phyloP scores from a whole-genome alignment of 1,140 invertebrate genomes.

The Zophobas atratus region DNA sequence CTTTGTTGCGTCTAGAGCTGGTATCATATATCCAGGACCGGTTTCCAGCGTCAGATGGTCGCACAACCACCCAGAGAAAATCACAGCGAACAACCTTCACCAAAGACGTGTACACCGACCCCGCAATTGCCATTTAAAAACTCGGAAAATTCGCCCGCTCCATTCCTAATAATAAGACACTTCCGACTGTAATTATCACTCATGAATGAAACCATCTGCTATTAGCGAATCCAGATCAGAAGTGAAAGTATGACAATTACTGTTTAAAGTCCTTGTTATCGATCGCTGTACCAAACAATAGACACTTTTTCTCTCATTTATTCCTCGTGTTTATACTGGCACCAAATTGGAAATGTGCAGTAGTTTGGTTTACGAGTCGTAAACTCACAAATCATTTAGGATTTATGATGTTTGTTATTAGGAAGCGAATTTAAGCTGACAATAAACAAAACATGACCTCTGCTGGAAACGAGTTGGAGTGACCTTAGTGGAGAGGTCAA shows the following conservation, averaged over 20 bases:
- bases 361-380: neutral
- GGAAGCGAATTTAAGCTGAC: neutral
- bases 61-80: no score
- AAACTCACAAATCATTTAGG: neutral
- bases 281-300: constrained; percentile 17
- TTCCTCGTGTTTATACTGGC: neutral
- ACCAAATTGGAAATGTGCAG: neutral
- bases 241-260: constrained; percentile 30
- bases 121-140: no score
- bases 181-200: neutral
- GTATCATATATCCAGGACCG: no score
- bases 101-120: no score
- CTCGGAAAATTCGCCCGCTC: no score
- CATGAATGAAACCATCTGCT: constrained; percentile 37
- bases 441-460: constrained; percentile 1
- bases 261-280: constrained; percentile 29
- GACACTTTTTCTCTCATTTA: neutral
- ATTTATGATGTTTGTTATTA: neutral
- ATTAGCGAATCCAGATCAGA: constrained; percentile 26
- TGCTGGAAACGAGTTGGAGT: neutral
- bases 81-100: no score
- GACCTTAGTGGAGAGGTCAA: constrained; percentile 8
- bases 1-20: no score
- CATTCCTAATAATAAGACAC: no score
- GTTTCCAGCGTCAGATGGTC: no score